phyloP scores from a whole-genome alignment of 1,140 invertebrate genomes.

The Hylaeus volcanicus region DNA sequence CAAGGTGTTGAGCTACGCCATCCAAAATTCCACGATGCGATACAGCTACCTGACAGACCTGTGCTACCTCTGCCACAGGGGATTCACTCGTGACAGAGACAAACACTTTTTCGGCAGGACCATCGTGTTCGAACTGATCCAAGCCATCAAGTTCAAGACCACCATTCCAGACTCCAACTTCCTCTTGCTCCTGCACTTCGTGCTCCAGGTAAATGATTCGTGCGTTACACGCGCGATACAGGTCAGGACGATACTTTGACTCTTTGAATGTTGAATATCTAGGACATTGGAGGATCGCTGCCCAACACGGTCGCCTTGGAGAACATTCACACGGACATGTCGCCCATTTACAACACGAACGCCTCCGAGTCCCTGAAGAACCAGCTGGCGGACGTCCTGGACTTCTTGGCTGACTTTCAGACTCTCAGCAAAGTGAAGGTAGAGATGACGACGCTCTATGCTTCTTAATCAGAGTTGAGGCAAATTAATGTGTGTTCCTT shows the following conservation, averaged over 20 bases:
- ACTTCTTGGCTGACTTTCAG: constrained; percentile 98
- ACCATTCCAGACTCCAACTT: constrained; percentile 97
- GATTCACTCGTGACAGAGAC: constrained; percentile 94
- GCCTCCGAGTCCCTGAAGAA: constrained; percentile 95
- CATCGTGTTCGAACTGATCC: constrained; percentile 95
- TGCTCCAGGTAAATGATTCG: constrained; percentile 85
- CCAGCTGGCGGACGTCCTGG: constrained; percentile 95
- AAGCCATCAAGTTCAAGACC: constrained; percentile 97
- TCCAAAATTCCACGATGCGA: constrained; percentile 93
- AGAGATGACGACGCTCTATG: constrained; percentile 25
- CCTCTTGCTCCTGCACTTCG: constrained; percentile 93
- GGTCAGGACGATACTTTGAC: background rate
- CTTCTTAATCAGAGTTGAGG: background rate
- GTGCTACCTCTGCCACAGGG: constrained; percentile 93
- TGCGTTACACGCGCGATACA: background rate
- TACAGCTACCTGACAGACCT: constrained; percentile 93
- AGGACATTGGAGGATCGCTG: constrained; percentile 90
- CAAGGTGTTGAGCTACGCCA: constrained; percentile 94
- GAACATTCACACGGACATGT: constrained; percentile 80
- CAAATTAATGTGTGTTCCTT: no score
- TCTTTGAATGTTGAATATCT: background rate
- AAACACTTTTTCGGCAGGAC: constrained; percentile 94
- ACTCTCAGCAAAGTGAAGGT: constrained; percentile 98
- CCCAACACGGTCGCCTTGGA: constrained; percentile 84
- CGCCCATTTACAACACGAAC: constrained; percentile 87